Evolutionary conservation across 53 echinoderm and acorn worm genomes (phyloP), one percentile per base, ranked within the genome.

Genomic region (Arbacia lixula): DNA sequence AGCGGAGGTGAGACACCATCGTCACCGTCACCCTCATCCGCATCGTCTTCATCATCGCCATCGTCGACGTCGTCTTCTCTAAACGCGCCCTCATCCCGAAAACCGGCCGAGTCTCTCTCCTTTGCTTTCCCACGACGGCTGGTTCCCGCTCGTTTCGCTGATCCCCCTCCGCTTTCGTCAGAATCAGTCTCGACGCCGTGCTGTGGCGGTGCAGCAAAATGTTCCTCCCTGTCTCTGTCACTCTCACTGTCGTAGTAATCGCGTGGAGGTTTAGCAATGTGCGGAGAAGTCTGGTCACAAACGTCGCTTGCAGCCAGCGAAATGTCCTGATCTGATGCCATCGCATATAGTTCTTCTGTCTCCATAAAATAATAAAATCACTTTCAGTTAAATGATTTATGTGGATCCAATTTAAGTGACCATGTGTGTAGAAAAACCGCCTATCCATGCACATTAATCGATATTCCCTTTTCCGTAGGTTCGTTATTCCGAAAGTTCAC

Each of bases 251-350:
- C 39, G 71, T 71, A n/a, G n/a, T n/a, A n/a, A n/a, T n/a, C n/a
- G n/a, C n/a, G 25, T 46, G 71, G 71, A 29, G 71, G 71, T 49
- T 71, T 71, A 2, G 29, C 71, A 29, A 71, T 71, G 50, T 41
- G 71, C 17, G 71, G 12, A 16, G 6, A 5, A 1, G 46, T 71
- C 26, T 71, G 71, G 17, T 71, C 5, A 17, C 29, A 71, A 40
- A 71, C 71, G 26, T 71, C 71, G 17, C 71, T 71, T 14, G 71
- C 17, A 29, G 71, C 42, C 71, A 71, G 5, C 30, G 71, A 71
- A 26, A 71, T 29, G 1, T 71, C 71, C 1, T 71, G 39, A 27
- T 22, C 38, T 21, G 66, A n/a, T n/a, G n/a, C n/a, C n/a, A n/a
- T n/a, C n/a, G n/a, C n/a, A n/a, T n/a, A n/a, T n/a, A n/a, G n/a